A percentile compares a stretch with the other conserved stretches of the same genome.
Evolutionary conservation across 1,140 invertebrate species (phyloP).

Genomic region (Aphidius gifuensis): DNA sequence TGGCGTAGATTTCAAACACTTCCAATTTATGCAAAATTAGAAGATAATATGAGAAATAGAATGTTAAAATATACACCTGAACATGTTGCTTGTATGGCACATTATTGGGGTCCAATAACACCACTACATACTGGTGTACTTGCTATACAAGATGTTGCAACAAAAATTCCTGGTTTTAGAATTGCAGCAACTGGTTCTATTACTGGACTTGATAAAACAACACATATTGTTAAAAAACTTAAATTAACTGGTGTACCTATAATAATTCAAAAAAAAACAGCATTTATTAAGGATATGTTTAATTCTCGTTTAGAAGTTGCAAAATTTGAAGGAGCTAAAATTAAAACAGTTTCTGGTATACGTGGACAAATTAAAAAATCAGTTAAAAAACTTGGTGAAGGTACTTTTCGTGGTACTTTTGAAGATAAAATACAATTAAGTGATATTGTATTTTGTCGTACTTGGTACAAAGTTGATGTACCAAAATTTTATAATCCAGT

Average conservation of each 20-base stretch:
- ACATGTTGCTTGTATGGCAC: constrained; percentile 91
- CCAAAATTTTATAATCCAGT: constrained; percentile 91
- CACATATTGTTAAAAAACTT: constrained; percentile 94
- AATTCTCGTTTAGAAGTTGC: constrained; percentile 89
- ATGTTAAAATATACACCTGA: constrained; percentile 97
- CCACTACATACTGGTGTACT: constrained; percentile 92
- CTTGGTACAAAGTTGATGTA: constrained; percentile 92
- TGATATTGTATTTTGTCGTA: constrained; percentile 93
- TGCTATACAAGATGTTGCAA: constrained; percentile 80
- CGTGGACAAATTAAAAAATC: constrained; percentile 97
- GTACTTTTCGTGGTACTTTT: constrained; percentile 93
- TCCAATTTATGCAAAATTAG: constrained; percentile 89
- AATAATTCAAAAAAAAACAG: constrained; percentile 97
- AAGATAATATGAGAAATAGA: constrained; percentile 92
- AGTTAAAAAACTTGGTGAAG: constrained; percentile 71
- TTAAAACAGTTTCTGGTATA: constrained; percentile 96
- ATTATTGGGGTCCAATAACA: constrained; percentile 96
- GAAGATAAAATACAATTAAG: constrained; percentile 94
- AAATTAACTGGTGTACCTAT: constrained; percentile 90
- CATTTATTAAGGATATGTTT: constrained; percentile 98
- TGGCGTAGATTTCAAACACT: constrained; percentile 97
- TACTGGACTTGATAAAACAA: constrained; percentile 89
- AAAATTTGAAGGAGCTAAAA: constrained; percentile 94
- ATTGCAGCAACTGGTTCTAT: constrained; percentile 95
- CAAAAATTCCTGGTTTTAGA: constrained; percentile 79